Evolutionary conservation across 2,888 invertebrate species (phyloP).

Genomic region (Standfussiana lucernea): DNA sequence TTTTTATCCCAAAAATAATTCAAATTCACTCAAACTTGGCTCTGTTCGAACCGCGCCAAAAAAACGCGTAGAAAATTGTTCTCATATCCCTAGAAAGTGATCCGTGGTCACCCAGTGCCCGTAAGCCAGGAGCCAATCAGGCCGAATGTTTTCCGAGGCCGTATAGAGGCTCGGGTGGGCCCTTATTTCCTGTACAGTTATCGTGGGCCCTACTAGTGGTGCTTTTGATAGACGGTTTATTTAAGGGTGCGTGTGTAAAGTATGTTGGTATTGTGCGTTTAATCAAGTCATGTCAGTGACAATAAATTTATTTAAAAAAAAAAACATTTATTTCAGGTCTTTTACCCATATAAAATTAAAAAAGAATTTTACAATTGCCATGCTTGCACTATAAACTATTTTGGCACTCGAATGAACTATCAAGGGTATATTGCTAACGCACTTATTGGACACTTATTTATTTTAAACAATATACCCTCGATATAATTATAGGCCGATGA

Average conservation of each 20-base stretch:
- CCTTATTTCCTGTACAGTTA: constrained; percentile 84
- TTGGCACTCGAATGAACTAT: neutral
- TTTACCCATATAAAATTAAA: too few species aligned
- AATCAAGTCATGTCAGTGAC: neutral
- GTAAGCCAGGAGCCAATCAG: constrained; percentile 86
- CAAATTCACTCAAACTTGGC: constrained; percentile 5
- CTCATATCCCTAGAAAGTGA: constrained; percentile 50
- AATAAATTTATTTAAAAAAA: too few species aligned
- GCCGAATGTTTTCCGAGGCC: constrained; percentile 85
- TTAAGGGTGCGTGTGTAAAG: neutral
- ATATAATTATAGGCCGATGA: too few species aligned
- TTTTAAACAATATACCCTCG: too few species aligned
- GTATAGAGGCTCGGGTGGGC: constrained; percentile 84
- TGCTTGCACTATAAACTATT: too few species aligned
- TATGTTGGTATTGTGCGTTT: neutral
- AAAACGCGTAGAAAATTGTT: constrained; percentile 27
- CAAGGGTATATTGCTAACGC: too few species aligned
- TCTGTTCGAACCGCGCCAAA: neutral
- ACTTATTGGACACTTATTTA: too few species aligned
- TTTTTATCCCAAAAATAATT: neutral
- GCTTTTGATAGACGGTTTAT: neutral
- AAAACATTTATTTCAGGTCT: too few species aligned
- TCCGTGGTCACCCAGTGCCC: constrained; percentile 64
- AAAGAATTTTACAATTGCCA: too few species aligned
- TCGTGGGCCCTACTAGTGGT: constrained; percentile 71